Evolutionary conservation across 2,888 invertebrate genomes (phyloP).

Genomic region (Carpatolechia fugitivella): DNA sequence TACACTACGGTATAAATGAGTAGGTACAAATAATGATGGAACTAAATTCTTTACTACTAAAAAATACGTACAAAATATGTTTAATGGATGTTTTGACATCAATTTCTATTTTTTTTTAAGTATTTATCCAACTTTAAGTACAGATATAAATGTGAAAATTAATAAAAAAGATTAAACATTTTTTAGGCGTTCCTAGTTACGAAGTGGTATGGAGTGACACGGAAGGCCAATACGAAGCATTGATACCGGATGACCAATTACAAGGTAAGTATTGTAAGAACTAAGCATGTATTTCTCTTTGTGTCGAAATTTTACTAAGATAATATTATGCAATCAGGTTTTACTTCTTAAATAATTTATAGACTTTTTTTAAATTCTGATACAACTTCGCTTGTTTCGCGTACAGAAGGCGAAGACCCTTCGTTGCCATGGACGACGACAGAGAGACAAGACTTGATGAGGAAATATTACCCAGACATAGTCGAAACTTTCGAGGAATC

Average conservation of each 20-base stretch:
- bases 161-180: too few relatives aligned
- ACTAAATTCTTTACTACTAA: too few relatives aligned
- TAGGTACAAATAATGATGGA: too few relatives aligned
- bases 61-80: too few relatives aligned
- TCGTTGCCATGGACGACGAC: slow-evolving; percentile 81
- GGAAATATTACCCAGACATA: slow-evolving; percentile 81
- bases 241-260: slow-evolving; percentile 81
- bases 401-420: slow-evolving; percentile 62
- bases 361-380: neutral
- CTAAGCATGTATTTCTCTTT: too few relatives aligned
- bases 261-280: slow-evolving; percentile 61
- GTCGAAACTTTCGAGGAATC: slow-evolving; percentile 79
- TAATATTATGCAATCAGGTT: too few relatives aligned
- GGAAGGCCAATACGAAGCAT: slow-evolving; percentile 73
- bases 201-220: slow-evolving; percentile 86
- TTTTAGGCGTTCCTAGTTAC: slow-evolving; percentile 81
- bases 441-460: slow-evolving; percentile 83
- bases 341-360: neutral
- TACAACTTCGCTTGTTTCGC: slow-evolving; percentile 17
- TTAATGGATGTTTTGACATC: too few relatives aligned
- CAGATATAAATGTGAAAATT: too few relatives aligned
- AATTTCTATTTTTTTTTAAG: too few relatives aligned
- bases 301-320: too few relatives aligned
- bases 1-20: too few relatives aligned
- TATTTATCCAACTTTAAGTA: too few relatives aligned